Percentiles rank a stretch among this genome's conserved stretches.
Conservation (phyloP, 2,888 invertebrate genomes). For the Drepana falcataria region DNA sequence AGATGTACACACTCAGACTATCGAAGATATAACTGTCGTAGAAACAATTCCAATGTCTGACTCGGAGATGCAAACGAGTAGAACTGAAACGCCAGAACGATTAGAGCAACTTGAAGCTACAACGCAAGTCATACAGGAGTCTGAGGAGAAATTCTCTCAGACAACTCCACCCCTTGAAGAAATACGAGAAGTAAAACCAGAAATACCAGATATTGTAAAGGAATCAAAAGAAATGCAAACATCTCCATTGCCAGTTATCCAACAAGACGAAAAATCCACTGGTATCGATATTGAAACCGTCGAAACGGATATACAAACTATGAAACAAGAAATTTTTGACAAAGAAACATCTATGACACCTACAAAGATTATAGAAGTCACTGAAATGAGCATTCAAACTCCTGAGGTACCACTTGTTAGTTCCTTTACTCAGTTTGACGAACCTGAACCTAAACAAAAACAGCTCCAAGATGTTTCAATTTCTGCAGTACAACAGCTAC, state of each 20-base stretch:
- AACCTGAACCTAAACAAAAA: slow-evolving; percentile 33
- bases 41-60: slow-evolving; percentile 59
- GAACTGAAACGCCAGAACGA: slow-evolving; percentile 52
- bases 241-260: slow-evolving; percentile 58
- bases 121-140: slow-evolving; percentile 69
- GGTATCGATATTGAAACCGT: slow-evolving; percentile 55
- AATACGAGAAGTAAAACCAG: slow-evolving; percentile 28
- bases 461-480: slow-evolving; percentile 11
- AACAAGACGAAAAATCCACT: slow-evolving; percentile 58
- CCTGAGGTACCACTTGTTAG: slow-evolving; percentile 54
- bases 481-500: slow-evolving; percentile 18
- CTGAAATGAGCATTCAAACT: slow-evolving; percentile 60
- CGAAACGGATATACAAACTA: slow-evolving; percentile 63
- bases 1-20: slow-evolving; percentile 62
- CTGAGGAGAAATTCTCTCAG: slow-evolving; percentile 73
- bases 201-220: slow-evolving; percentile 58
- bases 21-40: slow-evolving; percentile 43
- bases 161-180: slow-evolving; percentile 55
- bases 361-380: slow-evolving; percentile 40
- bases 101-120: slow-evolving; percentile 69
- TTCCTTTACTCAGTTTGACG: slow-evolving; percentile 66
- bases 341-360: slow-evolving; percentile 64
- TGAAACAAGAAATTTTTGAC: slow-evolving; percentile 44
- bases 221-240: slow-evolving; percentile 76
- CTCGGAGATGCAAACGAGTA: slow-evolving; percentile 64